Evolutionary conservation across 2,888 invertebrate genomes (phyloP).

Genomic region (Agonopterix heracliana): DNA sequence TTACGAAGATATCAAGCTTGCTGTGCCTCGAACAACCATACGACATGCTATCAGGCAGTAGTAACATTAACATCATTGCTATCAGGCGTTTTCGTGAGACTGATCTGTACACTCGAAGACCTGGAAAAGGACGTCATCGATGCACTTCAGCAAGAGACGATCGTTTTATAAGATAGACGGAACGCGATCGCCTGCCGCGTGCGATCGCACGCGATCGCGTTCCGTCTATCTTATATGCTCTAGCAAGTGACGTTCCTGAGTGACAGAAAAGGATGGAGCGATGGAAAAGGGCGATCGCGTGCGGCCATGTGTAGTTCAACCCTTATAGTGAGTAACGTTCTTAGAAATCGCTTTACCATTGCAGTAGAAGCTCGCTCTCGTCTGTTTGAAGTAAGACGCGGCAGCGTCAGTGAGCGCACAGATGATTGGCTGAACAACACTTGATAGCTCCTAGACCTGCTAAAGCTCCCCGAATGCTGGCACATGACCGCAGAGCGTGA

Average conservation of each 20-base stretch:
- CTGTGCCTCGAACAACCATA: background rate
- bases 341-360: background rate
- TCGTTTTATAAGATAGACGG: too few species aligned
- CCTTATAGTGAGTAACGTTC: background rate
- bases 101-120: background rate
- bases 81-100: background rate
- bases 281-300: too few species aligned
- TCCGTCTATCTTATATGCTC: too few species aligned
- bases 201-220: too few species aligned
- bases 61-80: too few species aligned
- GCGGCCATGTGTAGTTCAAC: too few species aligned
- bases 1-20: too few species aligned
- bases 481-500: conserved; percentile 3
- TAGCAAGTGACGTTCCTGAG: too few species aligned
- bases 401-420: background rate
- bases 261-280: too few species aligned
- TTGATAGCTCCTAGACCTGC: background rate
- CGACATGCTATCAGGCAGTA: too few species aligned
- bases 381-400: background rate
- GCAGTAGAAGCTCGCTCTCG: background rate
- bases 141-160: background rate
- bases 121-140: background rate
- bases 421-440: background rate
- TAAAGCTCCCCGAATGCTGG: background rate
- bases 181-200: too few species aligned